Percentiles rank a stretch among this genome's conserved stretches.
Evolutionary conservation across 1,140 invertebrate genomes (phyloP).

Genomic region (Limonius californicus): DNA sequence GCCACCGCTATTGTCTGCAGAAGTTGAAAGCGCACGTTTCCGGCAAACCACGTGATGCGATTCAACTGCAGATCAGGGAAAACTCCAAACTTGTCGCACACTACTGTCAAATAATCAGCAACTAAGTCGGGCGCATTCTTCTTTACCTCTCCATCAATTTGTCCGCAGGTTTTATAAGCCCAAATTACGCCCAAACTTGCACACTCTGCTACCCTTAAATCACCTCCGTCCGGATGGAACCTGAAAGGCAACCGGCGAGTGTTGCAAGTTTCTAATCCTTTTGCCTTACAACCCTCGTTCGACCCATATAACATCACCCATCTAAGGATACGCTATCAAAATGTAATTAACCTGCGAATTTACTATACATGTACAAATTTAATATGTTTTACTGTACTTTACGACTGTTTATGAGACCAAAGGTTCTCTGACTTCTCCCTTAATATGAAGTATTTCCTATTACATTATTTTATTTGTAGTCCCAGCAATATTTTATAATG

Average conservation of each 20-base stretch:
- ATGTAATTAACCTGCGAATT: too few species aligned
- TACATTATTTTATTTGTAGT: too few species aligned
- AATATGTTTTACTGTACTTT: too few species aligned
- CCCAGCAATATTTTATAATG: too few species aligned
- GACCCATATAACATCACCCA: not conserved
- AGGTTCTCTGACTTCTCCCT: too few species aligned
- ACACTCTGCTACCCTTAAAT: not conserved
- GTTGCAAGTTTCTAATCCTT: constrained; percentile 9
- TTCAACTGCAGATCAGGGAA: constrained; percentile 2
- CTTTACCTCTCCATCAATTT: not conserved
- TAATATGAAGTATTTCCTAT: too few species aligned
- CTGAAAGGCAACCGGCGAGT: not conserved
- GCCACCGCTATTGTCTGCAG: constrained; percentile 1
- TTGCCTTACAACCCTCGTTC: not conserved
- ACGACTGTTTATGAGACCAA: too few species aligned
- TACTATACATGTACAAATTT: too few species aligned
- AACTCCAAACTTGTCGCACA: not conserved
- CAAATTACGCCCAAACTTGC: not conserved
- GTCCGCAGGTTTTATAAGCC: not conserved
- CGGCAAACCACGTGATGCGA: not conserved
- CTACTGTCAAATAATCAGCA: not conserved
- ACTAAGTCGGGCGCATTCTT: not conserved
- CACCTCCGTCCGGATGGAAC: not conserved
- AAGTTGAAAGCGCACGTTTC: constrained; percentile 6
- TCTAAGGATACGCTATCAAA: not conserved